Evolutionary conservation across 2,113 vertebrate genomes (phyloP), one percentile per base, ranked within the genome.

Genomic region (Microcebus griseorufus): DNA sequence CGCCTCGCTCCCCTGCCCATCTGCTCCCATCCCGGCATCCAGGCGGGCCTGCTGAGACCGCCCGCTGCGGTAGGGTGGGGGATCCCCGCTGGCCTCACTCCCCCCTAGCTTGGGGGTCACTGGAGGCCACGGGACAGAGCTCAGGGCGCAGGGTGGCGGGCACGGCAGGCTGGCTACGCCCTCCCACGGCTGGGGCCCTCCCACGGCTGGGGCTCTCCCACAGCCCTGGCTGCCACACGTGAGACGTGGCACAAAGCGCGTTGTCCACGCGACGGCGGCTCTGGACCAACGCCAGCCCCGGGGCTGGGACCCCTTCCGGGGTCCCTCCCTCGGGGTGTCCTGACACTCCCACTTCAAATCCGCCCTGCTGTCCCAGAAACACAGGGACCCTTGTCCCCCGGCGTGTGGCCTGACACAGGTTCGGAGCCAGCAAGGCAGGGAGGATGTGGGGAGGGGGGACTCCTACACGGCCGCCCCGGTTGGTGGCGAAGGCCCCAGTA

Each of bases 1-100:
- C 45, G 45, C 45, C 45, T 62, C 76, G 67, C 45, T 48, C 94
- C 96, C 93, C 92, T 82, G 95, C 73, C 97, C 95, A 96, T 96
- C 95, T 96, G 96, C 92, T 95, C 80, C 67, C 0, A 0, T 23
- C 7, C 83, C 4, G 13, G 90, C 75, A 51, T 32, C 62, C 0
- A 62, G 23, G 93, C 92, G 65, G 85, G 84, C 82, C 23, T 11
- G 32, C 60, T 2, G 55, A 39, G 78, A 82, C 60, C 1, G 3
- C 76, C 16, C 1, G 72, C 91, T 39, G 48, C 73, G 5, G 9
- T 69, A 25, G 2, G 13, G 42, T 10, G 16, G 18, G 75, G 22
- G 51, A 48, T 1, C 29, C 8, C 67, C 2, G 6, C 17, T 55
- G 1, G 18, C 58, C 65, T 20, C 65, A 20, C 72, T 62, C 32